phyloP scores from a whole-genome alignment of 2,888 invertebrate genomes.

The Lasioglossum figueresi region DNA sequence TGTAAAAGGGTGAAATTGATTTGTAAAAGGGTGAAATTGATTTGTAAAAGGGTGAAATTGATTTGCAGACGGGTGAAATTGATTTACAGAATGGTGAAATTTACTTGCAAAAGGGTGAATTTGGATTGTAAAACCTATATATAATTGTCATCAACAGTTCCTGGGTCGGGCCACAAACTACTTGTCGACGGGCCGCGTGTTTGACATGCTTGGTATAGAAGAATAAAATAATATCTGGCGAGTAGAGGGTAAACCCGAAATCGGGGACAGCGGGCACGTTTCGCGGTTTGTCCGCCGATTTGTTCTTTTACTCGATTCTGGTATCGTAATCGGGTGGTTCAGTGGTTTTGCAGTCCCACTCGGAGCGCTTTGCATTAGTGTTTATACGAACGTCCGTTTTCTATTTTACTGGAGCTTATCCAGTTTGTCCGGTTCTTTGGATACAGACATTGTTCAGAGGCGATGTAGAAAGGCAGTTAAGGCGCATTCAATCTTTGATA shows the following conservation, averaged over 20 bases:
- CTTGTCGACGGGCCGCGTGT: no score
- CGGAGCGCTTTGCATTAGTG: constrained; percentile 8
- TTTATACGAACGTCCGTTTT: constrained; percentile 1
- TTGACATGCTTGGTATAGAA: no score
- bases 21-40: no score
- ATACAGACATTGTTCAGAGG: not conserved
- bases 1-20: no score
- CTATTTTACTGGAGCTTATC: constrained; percentile 12
- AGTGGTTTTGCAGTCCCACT: not conserved
- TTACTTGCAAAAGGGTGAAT: no score
- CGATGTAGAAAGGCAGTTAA: not conserved
- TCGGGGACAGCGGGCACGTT: not conserved
- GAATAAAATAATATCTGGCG: not conserved
- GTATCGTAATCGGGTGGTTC: constrained; percentile 1
- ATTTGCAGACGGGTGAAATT: no score
- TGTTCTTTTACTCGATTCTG: constrained; percentile 3
- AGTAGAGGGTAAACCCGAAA: not conserved
- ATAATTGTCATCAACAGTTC: no score
- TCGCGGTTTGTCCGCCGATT: not conserved
- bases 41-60: no score
- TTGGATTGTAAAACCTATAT: no score
- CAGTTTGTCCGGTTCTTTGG: constrained; percentile 20
- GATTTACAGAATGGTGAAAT: no score
- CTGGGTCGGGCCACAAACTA: no score
- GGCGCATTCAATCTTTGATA: not conserved